These are phyloP conservation scores for Speoplatyrhinus poulsoni DNA, from an alignment of 2,113 vertebrate genomes.

Conservation along the genomic window DNA sequence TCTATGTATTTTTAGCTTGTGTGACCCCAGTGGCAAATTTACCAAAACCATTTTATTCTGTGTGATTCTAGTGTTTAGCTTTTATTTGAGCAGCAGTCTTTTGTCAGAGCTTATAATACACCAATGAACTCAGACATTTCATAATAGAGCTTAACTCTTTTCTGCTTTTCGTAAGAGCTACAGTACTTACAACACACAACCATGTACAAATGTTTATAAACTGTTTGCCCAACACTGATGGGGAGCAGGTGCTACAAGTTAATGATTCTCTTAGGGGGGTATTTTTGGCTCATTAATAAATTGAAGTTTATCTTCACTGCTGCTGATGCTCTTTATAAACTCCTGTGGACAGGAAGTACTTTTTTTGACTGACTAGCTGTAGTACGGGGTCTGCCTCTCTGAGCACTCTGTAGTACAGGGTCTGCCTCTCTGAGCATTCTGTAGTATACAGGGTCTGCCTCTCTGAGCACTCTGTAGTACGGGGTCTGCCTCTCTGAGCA, in stretches of 20 bases:
- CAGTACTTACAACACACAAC: constrained; percentile 27
- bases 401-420: too few species aligned
- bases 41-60: constrained; percentile 7
- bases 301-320: constrained; percentile 31
- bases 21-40: constrained; percentile 24
- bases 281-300: constrained; percentile 64
- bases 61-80: constrained; percentile 19
- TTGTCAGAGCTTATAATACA: constrained; percentile 43
- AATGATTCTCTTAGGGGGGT: constrained; percentile 63
- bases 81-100: constrained; percentile 35
- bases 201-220: constrained; percentile 43
- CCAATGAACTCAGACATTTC: constrained; percentile 19
- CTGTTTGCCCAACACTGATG: constrained; percentile 49
- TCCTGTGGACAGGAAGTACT: neutral
- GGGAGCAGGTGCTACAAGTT: constrained; percentile 60
- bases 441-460: too few species aligned
- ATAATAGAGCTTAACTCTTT: neutral
- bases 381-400: too few species aligned
- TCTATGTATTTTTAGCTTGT: constrained; percentile 42
- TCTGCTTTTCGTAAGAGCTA: neutral
- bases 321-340: neutral
- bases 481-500: too few species aligned
- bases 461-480: too few species aligned
- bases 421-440: too few species aligned
- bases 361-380: neutral